A percentile compares a stretch with the other conserved stretches of the same genome.
phyloP scores from a whole-genome alignment of 2,888 invertebrate species.

The Bombyx huttoni region DNA sequence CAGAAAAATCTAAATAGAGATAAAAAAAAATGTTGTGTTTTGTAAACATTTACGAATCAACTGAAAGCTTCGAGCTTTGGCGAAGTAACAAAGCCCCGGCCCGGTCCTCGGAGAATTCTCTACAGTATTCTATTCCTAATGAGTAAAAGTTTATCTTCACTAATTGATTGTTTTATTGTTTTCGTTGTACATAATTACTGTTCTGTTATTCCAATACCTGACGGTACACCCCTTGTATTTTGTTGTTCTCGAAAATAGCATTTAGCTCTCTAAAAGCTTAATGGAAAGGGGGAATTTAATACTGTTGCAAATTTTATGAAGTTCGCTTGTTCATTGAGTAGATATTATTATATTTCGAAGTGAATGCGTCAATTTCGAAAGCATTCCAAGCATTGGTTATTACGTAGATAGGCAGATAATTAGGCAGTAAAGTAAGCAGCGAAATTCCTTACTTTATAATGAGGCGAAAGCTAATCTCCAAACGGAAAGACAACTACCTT shows the following conservation, averaged over 20 bases:
- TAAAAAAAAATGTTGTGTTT: background rate
- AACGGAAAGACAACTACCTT: no score
- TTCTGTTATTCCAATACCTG: background rate
- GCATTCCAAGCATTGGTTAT: no score
- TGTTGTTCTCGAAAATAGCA: background rate
- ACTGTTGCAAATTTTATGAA: no score
- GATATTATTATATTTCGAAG: no score
- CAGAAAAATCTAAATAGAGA: background rate
- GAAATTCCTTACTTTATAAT: no score
- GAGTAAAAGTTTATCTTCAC: conserved; percentile 7
- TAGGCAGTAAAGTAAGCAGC: no score
- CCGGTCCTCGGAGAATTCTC: conserved; percentile 2
- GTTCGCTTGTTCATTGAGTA: no score
- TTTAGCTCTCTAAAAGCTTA: no score
- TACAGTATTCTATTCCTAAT: conserved; percentile 8
- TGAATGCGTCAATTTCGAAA: no score
- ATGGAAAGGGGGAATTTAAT: no score
- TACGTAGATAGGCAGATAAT: no score
- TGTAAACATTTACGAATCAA: conserved; percentile 3
- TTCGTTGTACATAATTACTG: background rate
- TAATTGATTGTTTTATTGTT: conserved; percentile 13
- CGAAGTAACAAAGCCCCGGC: background rate
- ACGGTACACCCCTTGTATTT: background rate
- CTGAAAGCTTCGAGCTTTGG: background rate
- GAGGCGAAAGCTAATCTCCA: no score